These are phyloP conservation scores for Dermochelys coriacea DNA, from an alignment of 2,797 vertebrate species.

Conservation along the genomic window DNA sequence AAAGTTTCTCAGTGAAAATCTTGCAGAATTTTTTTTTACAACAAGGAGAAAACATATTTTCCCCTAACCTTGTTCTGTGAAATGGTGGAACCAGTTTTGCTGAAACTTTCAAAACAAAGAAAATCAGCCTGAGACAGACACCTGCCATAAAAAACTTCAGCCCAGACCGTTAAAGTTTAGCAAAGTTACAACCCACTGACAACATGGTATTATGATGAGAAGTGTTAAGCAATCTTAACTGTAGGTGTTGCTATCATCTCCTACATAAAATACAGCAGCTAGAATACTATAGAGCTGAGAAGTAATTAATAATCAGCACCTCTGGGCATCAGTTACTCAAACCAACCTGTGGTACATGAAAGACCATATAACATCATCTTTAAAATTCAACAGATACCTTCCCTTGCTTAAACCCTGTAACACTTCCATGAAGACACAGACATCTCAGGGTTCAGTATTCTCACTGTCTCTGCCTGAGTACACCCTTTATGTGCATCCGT, in stretches of 20 bases:
- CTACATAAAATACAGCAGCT: not conserved
- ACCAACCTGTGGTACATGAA: not conserved
- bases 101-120: not conserved
- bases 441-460: not conserved
- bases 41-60: not conserved
- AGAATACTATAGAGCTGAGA: not conserved
- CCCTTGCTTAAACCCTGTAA: not conserved
- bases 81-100: not conserved
- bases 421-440: not conserved
- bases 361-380: not conserved
- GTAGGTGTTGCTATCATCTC: not conserved
- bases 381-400: not conserved
- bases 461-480: accelerated
- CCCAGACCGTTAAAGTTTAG: not conserved
- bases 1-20: not conserved
- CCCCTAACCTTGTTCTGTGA: not conserved
- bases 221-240: not conserved
- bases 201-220: not conserved
- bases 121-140: not conserved
- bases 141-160: not conserved
- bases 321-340: not conserved
- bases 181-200: not conserved
- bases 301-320: constrained; percentile 20
- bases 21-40: not conserved
- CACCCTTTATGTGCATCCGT: not conserved